A percentile compares a stretch with the other conserved stretches of the same genome.
Conservation (phyloP, 2,888 invertebrate genomes). For the Smittia sp. region DNA sequence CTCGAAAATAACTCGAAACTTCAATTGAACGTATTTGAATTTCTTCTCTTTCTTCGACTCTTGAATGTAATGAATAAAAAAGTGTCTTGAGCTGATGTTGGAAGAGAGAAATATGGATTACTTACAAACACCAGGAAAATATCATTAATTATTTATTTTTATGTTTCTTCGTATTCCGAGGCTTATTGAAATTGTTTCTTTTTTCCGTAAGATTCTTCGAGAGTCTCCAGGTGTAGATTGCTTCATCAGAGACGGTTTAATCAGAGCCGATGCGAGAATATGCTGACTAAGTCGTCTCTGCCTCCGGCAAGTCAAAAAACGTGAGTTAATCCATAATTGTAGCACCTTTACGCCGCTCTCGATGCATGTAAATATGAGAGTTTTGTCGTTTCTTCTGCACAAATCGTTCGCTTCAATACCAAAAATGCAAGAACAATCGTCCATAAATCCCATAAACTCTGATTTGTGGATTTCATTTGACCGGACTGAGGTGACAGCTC, state of each 20-base stretch:
- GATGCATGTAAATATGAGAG: neutral
- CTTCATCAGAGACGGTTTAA: neutral
- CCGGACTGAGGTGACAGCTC: no score
- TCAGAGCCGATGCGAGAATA: no score
- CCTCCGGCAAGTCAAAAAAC: neutral
- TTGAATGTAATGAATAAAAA: neutral
- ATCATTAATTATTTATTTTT: slow-evolving; percentile 12
- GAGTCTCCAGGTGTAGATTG: slow-evolving; percentile 1
- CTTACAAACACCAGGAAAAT: neutral
- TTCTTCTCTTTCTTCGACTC: neutral
- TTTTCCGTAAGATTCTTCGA: neutral
- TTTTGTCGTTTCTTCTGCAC: neutral
- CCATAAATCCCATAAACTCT: no score
- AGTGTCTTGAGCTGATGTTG: slow-evolving; percentile 3
- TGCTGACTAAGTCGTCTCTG: no score
- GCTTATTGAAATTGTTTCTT: slow-evolving; percentile 3
- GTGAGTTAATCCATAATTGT: slow-evolving; percentile 1
- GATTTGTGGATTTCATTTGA: no score
- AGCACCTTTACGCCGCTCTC: neutral
- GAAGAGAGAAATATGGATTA: neutral
- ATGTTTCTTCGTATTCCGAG: slow-evolving; percentile 8
- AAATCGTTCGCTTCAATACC: no score
- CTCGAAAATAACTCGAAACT: neutral
- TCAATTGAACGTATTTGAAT: neutral
- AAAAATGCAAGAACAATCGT: no score